A percentile compares a stretch with the other conserved stretches of the same genome.
phyloP scores from a whole-genome alignment of 2,888 invertebrate genomes.

The Archips xylosteana region DNA sequence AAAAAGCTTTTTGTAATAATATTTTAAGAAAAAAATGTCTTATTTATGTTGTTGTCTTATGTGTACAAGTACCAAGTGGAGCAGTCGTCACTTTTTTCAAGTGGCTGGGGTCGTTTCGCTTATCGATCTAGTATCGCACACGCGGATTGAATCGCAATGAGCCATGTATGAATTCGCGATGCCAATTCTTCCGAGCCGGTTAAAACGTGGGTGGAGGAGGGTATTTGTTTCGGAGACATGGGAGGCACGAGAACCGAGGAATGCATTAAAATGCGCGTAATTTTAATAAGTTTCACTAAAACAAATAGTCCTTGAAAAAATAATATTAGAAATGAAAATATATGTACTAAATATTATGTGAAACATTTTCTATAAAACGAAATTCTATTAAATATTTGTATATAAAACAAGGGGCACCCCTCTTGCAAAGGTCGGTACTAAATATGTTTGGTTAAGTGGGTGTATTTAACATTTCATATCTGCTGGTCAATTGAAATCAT shows the following conservation, averaged over 20 bases:
- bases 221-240: constrained; percentile 8
- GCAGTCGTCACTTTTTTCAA: constrained; percentile 51
- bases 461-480: too few species aligned
- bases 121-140: constrained; percentile 73
- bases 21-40: neutral
- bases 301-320: too few species aligned
- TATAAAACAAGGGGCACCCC: too few species aligned
- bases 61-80: constrained; percentile 20
- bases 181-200: constrained; percentile 53
- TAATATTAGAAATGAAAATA: too few species aligned
- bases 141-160: constrained; percentile 70
- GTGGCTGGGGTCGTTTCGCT: constrained; percentile 68
- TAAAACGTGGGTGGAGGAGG: constrained; percentile 14
- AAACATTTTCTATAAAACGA: too few species aligned
- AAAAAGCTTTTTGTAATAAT: too few species aligned
- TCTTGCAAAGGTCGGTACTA: too few species aligned
- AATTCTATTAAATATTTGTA: too few species aligned
- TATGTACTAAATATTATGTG: too few species aligned
- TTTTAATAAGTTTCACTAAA: too few species aligned
- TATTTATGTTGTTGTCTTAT: neutral
- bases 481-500: too few species aligned
- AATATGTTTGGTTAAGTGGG: too few species aligned
- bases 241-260: neutral
- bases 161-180: constrained; percentile 60
- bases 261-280: neutral